These are phyloP conservation scores for Pocota personata DNA, from an alignment of 2,888 invertebrate species.

Conservation along the genomic window DNA sequence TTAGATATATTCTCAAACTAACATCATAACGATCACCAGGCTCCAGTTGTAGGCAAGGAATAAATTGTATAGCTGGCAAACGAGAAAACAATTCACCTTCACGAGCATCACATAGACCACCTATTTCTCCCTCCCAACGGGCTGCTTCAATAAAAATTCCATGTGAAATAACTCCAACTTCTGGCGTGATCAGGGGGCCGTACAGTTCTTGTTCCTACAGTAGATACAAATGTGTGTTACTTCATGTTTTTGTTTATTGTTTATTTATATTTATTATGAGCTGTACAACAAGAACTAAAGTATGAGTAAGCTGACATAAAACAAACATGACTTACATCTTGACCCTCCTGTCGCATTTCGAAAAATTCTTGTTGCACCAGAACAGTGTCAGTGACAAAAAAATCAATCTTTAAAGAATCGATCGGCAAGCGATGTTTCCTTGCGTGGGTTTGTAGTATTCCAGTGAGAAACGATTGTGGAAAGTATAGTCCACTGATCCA, in stretches of 20 bases:
- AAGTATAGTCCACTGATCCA: constrained; percentile 98
- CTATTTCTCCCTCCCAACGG: constrained; percentile 88
- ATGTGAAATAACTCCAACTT: constrained; percentile 89
- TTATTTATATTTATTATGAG: too few species aligned
- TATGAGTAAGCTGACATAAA: neutral
- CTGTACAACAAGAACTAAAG: constrained; percentile 1
- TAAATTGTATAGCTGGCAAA: constrained; percentile 80
- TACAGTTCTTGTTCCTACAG: constrained; percentile 84
- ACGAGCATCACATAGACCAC: constrained; percentile 89
- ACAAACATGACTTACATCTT: constrained; percentile 77
- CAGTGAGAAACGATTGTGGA: constrained; percentile 96
- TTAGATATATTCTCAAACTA: neutral
- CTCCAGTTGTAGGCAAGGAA: constrained; percentile 79
- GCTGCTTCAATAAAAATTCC: constrained; percentile 95
- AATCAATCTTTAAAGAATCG: constrained; percentile 92
- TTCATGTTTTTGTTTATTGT: too few species aligned
- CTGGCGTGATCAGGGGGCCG: constrained; percentile 84
- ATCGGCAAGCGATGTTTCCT: constrained; percentile 93
- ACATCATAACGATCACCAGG: constrained; percentile 78
- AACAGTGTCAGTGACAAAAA: constrained; percentile 85
- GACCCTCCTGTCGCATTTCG: constrained; percentile 79
- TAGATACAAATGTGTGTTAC: too few species aligned
- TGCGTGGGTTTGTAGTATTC: constrained; percentile 94
- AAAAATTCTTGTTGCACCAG: constrained; percentile 89
- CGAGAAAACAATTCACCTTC: constrained; percentile 83